A percentile compares a stretch with the other conserved stretches of the same genome.
These are phyloP conservation scores for Sciurus carolinensis DNA, from an alignment of 2,797 vertebrate species.

Conservation along the genomic window DNA sequence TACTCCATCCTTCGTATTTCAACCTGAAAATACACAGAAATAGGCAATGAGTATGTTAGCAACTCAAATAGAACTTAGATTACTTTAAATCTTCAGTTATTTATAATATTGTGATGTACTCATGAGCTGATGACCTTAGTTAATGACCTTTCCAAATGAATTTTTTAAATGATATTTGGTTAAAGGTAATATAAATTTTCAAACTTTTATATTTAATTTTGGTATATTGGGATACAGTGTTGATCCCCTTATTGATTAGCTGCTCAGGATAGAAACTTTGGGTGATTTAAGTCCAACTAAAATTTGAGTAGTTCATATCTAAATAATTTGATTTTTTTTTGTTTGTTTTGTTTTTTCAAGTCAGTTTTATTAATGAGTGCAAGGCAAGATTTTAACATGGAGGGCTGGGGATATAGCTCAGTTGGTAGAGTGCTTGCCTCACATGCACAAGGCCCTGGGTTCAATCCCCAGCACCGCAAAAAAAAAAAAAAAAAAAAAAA, in stretches of 20 bases:
- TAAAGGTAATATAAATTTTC: background rate
- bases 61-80: background rate
- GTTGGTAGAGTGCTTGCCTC: no score
- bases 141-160: slow-evolving; percentile 6
- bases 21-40: background rate
- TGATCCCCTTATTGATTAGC: background rate
- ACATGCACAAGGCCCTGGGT: no score
- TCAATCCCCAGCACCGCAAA: no score
- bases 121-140: background rate
- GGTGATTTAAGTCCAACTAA: background rate
- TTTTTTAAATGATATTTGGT: background rate
- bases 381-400: slow-evolving; percentile 2
- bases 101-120: no score
- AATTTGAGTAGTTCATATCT: slow-evolving; percentile 27
- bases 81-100: no score
- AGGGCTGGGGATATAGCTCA: no score
- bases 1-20: background rate
- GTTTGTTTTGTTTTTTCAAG: background rate
- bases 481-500: no score
- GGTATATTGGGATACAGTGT: background rate
- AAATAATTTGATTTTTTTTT: background rate
- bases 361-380: background rate
- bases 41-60: background rate
- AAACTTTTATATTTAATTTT: slow-evolving; percentile 21
- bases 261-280: background rate